Evolutionary conservation across 2,888 invertebrate genomes (phyloP).

Genomic region (Ligdia adustata): DNA sequence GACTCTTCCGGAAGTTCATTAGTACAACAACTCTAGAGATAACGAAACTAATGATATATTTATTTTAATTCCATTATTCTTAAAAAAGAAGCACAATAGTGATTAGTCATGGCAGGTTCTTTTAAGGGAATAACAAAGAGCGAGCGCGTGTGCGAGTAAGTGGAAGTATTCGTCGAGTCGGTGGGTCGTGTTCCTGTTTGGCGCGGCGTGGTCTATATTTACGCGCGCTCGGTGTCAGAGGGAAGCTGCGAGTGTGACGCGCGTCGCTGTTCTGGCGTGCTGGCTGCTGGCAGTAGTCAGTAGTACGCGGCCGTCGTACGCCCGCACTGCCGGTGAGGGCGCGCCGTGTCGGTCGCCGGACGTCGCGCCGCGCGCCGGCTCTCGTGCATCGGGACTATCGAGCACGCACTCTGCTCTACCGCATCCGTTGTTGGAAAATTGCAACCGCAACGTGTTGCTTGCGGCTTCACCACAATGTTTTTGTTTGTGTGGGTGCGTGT

Average conservation of each 20-base stretch:
- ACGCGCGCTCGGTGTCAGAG: conserved; percentile 70
- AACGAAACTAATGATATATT: conserved; percentile 12
- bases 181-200: conserved; percentile 73
- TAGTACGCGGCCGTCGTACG: conserved; percentile 43
- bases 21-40: conserved; percentile 11
- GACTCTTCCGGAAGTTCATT: conserved; percentile 5
- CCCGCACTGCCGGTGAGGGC: conserved; percentile 57
- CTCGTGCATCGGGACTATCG: conserved; percentile 43
- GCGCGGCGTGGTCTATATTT: conserved; percentile 77
- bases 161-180: conserved; percentile 59
- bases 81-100: conserved; percentile 16
- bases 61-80: conserved; percentile 17
- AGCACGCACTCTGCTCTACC: conserved; percentile 39
- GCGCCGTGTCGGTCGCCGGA: conserved; percentile 43
- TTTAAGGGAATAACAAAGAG: conserved; percentile 24
- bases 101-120: conserved; percentile 26
- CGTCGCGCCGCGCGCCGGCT: conserved; percentile 42
- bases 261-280: conserved; percentile 50
- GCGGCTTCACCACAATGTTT: conserved; percentile 53
- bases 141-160: conserved; percentile 42
- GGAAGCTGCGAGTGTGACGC: conserved; percentile 70
- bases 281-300: conserved; percentile 33
- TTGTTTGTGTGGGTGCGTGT: conserved; percentile 52
- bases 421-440: conserved; percentile 50
- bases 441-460: conserved; percentile 44